A percentile compares a stretch with the other conserved stretches of the same genome.
phyloP scores from a whole-genome alignment of 2,888 invertebrate species.

The Dusona sp. region DNA sequence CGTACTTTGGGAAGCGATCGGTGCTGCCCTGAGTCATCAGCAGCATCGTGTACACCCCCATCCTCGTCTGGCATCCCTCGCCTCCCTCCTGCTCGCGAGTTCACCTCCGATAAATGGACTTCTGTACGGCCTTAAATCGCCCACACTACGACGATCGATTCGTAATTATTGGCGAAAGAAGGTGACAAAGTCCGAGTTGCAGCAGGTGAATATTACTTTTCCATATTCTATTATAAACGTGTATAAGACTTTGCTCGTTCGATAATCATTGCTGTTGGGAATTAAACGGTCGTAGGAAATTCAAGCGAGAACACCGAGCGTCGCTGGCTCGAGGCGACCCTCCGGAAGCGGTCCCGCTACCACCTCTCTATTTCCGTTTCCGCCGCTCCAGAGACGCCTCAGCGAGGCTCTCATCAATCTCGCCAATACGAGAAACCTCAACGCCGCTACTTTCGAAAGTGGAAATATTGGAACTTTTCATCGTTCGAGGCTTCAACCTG shows the following conservation, averaged over 20 bases:
- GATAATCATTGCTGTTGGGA: constrained; percentile 62
- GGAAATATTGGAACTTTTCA: constrained; percentile 78
- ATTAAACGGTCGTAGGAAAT: constrained; percentile 86
- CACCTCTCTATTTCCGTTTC: constrained; percentile 84
- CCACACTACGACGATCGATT: constrained; percentile 89
- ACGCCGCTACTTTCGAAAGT: constrained; percentile 77
- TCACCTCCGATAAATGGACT: constrained; percentile 92
- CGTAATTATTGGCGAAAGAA: constrained; percentile 92
- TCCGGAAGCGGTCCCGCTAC: constrained; percentile 86
- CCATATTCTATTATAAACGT: neutral
- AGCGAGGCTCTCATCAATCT: constrained; percentile 87
- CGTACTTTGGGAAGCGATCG: constrained; percentile 88
- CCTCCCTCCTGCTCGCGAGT: constrained; percentile 89
- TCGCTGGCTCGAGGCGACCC: constrained; percentile 90
- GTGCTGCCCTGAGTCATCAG: constrained; percentile 75
- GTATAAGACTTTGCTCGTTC: constrained; percentile 40
- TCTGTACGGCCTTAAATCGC: constrained; percentile 91
- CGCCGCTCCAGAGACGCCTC: constrained; percentile 86
- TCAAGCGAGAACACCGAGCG: constrained; percentile 92
- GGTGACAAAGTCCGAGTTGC: constrained; percentile 91
- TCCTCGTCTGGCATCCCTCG: constrained; percentile 86
- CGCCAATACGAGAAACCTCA: constrained; percentile 71
- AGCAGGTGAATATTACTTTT: constrained; percentile 85
- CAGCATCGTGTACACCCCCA: constrained; percentile 78
- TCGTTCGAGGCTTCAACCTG: constrained; percentile 87